Evolutionary conservation across 2,797 vertebrate genomes (phyloP), one percentile per base, ranked within the genome.

Genomic region (Leuciscus waleckii): DNA sequence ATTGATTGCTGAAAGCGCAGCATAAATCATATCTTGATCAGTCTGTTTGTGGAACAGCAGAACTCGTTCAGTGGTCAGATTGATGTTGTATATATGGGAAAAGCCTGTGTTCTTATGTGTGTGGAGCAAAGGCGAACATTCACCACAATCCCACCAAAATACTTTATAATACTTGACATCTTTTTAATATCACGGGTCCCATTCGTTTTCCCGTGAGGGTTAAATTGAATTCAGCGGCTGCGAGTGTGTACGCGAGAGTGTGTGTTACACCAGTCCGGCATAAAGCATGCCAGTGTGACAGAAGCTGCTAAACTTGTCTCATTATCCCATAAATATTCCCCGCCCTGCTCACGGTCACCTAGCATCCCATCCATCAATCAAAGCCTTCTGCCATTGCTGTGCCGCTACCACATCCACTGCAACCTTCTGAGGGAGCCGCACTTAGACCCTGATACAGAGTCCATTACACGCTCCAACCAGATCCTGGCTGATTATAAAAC

Each of bases 341-440:
- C 85, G 78, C 79, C 86, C 88, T 89, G 90, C 89, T 93, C 90
- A 90, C 90, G 91, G 92, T 94, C 87, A 91, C 89, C 89, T 88
- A 88, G 92, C 93, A 91, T 90, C 93, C 93, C 91, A 93, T 95
- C 94, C 91, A 93, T 95, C 92, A 92, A 92, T 95, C 93, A 93
- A 90, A 91, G 89, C 88, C 85, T 77, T 82, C 91, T 85, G 88
- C 88, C 88, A 86, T 93, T 92, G 91, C 89, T 29, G 61, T 54
- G 79, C 79, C 54, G 81, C 87, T 89, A 91, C 90, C 90, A 89
- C 91, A 91, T 93, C 91, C 90, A 88, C 89, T 43, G 91, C 88
- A 93, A 92, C 91, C 91, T 92, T 93, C 89, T 88, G 79, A 81
- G 79, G 54, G 58, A 83, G 69, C 46, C 2, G 37, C 81, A 76